Evolutionary conservation across 2,113 vertebrate genomes (phyloP), one percentile per base, ranked within the genome.

Genomic region (Vimba vimba): DNA sequence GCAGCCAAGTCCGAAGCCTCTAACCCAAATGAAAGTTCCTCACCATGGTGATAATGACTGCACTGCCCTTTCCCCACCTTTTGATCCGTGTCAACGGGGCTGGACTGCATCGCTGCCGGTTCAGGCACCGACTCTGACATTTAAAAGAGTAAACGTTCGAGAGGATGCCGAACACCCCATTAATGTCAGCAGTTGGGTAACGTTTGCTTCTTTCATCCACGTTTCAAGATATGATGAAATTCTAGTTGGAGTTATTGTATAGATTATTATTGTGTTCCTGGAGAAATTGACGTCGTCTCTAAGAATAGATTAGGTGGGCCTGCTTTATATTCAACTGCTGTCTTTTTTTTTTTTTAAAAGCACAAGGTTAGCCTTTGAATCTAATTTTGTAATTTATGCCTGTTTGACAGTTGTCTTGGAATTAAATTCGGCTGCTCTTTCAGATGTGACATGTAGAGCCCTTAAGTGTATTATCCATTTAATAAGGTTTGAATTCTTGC

Each of bases 111-210:
- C 25, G 30, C 80, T 79, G 64, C 21, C n/a, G 17, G 23, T 68
- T 68, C 23, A 81, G 62, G 21, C n/a, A 27, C 23, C 8, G 57
- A 80, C 60, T 50, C 30, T 88, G 87, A 88, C 83, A 85, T 85
- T 88, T 88, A 85, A 73, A 75, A 69, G 69, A 75, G 83, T 78
- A 81, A 77, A 88, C 39, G 75, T 66, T 76, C 6, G 36, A 77
- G 47, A 39, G 12, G 15, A 71, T 59, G 3, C 83, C 82, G 15
- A 21, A 43, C 36, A 45, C n/a, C 33, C 19, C 25, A 73, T 62
- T 77, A 77, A 52, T 36, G 45, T 59, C 79, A 47, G 66, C 62
- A 5, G 66, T 23, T 17, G 30, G 60, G 79, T 66, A 79, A n/a
- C 9, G 1, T 30, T 30, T 10, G 76, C 30, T 36, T 57, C 2